Base-by-base conservation (phyloP, 2,797 vertebrate genomes). In the Galaxias olidus region DNA sequence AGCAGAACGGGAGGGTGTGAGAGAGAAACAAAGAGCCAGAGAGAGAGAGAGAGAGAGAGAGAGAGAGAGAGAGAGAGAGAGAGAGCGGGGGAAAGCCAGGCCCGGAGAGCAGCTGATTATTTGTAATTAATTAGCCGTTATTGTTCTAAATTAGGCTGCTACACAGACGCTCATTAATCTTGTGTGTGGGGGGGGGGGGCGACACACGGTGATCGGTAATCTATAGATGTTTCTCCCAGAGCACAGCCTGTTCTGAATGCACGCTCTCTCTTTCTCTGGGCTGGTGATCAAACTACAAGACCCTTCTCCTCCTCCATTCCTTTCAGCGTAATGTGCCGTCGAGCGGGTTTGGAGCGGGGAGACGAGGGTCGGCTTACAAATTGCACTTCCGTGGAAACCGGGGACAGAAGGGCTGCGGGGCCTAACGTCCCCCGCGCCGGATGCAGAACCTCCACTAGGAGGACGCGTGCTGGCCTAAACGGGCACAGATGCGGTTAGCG, bases 81-180 rank as follows among this genome's bases (percentile, higher is more conserved):
- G 10, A 30, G 18, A 20, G 17, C n/a, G 45, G 30, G 48, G 14
- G 9, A 11, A 13, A 57, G 30, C 74, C 84, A 89, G 86, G 88
- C 82, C 83, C 82, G 88, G 85, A 93, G 90, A 91, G 90, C 91
- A 86, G 88, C 90, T 93, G 92, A 94, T 96, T 94, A 95, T 94
- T 93, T 90, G 92, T 92, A 96, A 98, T 98, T 96, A 96, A 98
- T 97, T 96, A 94, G 91, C 79, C 92, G 90, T 95, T 96, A 97
- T 94, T 96, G 94, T 96, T 93, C 94, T 95, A 97, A 98, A 98
- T 98, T 96, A 96, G 94, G 87, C 89, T 85, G 91, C 91, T 95
- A 95, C 95, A 96, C 89, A 93, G 88, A 78, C 83, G 93, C 90
- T 90, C 94, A 94, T 98, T 95, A 95, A 98, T 98, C 96, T 96